Percentiles rank a stretch among this genome's conserved stretches.
Evolutionary conservation across 2,113 vertebrate genomes (phyloP).

Genomic region (Ceyx margarethae): DNA sequence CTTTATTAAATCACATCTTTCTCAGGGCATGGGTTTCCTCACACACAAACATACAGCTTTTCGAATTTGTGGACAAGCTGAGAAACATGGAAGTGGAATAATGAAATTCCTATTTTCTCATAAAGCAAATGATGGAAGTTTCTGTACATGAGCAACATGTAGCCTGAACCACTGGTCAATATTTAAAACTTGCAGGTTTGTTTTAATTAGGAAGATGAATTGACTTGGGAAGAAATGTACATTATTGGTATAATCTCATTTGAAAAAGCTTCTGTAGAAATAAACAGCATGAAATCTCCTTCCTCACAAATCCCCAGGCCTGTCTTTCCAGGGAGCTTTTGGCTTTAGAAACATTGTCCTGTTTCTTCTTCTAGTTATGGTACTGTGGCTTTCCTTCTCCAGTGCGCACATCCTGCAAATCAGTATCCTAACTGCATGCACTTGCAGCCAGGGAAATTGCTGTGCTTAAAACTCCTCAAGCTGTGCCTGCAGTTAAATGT

Average conservation of each 20-base stretch:
- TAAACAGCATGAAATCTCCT: neutral
- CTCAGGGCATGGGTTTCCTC: neutral
- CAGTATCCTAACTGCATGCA: neutral
- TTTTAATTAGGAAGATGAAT: neutral
- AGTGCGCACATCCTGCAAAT: neutral
- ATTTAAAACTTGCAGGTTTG: neutral
- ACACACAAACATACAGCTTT: neutral
- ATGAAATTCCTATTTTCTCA: neutral
- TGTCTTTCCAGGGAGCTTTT: neutral
- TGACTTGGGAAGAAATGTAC: neutral
- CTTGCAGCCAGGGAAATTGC: neutral
- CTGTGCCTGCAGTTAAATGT: neutral
- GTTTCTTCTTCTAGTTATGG: neutral
- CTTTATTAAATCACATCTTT: slow-evolving; percentile 22
- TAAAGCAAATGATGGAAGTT: neutral
- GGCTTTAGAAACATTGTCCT: neutral
- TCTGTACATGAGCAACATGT: neutral
- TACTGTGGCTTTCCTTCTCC: neutral
- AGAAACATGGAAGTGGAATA: neutral
- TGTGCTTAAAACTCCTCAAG: neutral
- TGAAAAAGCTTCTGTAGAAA: neutral
- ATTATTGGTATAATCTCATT: neutral
- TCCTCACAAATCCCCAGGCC: neutral
- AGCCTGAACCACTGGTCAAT: neutral
- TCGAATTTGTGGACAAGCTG: neutral